A percentile compares a stretch with the other conserved stretches of the same genome.
These are phyloP conservation scores for Oxystoma pomonae DNA, from an alignment of 2,888 invertebrate genomes.

Conservation along the genomic window DNA sequence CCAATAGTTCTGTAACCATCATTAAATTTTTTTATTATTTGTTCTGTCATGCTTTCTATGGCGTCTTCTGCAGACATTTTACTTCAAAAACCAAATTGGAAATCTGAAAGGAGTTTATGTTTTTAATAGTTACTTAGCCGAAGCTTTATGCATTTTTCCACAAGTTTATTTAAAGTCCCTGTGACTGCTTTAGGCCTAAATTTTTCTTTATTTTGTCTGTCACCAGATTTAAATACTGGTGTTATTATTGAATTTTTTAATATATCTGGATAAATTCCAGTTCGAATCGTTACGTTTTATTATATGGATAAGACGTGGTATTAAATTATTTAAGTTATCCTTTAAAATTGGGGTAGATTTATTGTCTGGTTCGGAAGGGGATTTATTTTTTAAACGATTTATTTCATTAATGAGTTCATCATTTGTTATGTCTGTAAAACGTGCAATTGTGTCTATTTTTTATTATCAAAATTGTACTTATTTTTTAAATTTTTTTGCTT, in stretches of 20 bases:
- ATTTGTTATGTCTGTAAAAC: no score
- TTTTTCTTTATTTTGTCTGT: background rate
- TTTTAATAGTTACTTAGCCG: background rate
- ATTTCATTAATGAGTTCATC: no score
- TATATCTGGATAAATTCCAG: background rate
- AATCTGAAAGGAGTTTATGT: background rate
- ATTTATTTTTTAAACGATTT: background rate
- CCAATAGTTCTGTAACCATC: background rate
- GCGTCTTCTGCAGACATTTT: background rate
- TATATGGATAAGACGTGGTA: background rate
- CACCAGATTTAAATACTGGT: background rate
- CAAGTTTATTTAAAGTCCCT: background rate
- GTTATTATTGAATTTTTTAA: background rate
- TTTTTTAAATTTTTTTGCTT: no score
- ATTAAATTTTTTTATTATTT: background rate
- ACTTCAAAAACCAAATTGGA: background rate
- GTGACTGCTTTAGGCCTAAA: background rate
- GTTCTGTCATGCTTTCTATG: background rate
- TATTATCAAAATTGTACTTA: no score
- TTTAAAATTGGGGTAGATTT: background rate
- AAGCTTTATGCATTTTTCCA: background rate
- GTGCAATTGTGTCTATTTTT: no score
- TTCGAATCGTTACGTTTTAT: background rate
- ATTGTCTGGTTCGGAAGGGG: background rate
- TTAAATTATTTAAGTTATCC: background rate